Conservation (phyloP, 2,888 invertebrate species). For the Cephus rjabovi region DNA sequence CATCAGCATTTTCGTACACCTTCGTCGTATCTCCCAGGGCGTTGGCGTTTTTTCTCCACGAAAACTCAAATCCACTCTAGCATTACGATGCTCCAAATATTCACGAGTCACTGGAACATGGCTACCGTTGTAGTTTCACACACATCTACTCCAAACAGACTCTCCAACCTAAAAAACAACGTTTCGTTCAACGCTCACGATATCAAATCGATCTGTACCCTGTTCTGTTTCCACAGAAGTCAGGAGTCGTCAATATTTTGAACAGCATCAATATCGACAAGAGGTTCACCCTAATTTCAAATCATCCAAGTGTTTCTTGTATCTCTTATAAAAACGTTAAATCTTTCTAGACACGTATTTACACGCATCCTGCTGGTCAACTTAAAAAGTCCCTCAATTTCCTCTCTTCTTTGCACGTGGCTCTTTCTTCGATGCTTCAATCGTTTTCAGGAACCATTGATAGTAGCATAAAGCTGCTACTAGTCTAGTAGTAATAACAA, state of each 20-base stretch:
- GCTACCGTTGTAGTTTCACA: not conserved
- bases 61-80: not conserved
- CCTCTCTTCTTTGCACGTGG: not conserved
- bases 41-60: not conserved
- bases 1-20: not conserved
- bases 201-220: not conserved
- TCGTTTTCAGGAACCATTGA: not conserved
- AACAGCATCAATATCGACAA: slow-evolving; percentile 18
- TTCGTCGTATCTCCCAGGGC: not conserved
- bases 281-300: slow-evolving; percentile 2
- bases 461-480: not conserved
- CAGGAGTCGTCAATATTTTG: slow-evolving; percentile 7
- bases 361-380: not conserved
- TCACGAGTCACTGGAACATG: not conserved
- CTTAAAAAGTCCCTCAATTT: not conserved
- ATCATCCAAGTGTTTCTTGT: not conserved
- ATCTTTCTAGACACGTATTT: not conserved
- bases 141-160: not conserved
- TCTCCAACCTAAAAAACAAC: not conserved
- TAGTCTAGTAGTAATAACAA: too few species aligned
- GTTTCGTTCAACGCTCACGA: not conserved
- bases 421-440: not conserved
- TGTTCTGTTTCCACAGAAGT: not conserved
- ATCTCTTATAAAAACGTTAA: not conserved
- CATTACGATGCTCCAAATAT: not conserved